Percentiles rank a stretch among this genome's conserved stretches.
phyloP scores from a whole-genome alignment of 2,113 vertebrate genomes.

The Geothlypis trichas region DNA sequence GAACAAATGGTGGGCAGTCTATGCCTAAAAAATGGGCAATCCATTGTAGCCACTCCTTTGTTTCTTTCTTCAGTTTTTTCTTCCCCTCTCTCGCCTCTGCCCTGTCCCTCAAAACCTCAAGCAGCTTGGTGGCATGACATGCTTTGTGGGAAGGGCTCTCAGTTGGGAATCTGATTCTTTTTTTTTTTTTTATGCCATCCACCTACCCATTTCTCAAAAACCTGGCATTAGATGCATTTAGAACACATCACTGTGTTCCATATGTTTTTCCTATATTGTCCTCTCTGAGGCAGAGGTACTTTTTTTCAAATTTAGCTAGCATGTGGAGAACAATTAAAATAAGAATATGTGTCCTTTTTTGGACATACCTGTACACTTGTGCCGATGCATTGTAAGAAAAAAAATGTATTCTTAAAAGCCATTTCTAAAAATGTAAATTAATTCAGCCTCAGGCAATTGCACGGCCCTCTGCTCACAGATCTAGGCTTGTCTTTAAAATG shows the following conservation, averaged over 20 bases:
- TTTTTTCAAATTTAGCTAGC: not conserved
- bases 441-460: not conserved
- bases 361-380: not conserved
- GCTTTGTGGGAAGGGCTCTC: not conserved
- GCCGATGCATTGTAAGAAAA: not conserved
- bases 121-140: not conserved
- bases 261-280: slow-evolving; percentile 12
- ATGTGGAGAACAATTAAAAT: not conserved
- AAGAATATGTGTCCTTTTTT: not conserved
- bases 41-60: not conserved
- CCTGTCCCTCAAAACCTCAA: not conserved
- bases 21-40: not conserved
- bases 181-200: not conserved
- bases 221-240: not conserved
- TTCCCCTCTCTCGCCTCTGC: not conserved
- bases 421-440: slow-evolving; percentile 46
- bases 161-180: not conserved
- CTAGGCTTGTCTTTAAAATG: slow-evolving; percentile 15
- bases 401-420: not conserved
- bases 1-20: not conserved
- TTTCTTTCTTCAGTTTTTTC: not conserved
- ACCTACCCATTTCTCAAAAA: not conserved
- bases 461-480: not conserved
- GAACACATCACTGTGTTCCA: not conserved
- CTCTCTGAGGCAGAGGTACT: not conserved